Evolutionary conservation across 2,888 invertebrate genomes (phyloP), one percentile per base, ranked within the genome.

Genomic region (Resseliella maxima): DNA sequence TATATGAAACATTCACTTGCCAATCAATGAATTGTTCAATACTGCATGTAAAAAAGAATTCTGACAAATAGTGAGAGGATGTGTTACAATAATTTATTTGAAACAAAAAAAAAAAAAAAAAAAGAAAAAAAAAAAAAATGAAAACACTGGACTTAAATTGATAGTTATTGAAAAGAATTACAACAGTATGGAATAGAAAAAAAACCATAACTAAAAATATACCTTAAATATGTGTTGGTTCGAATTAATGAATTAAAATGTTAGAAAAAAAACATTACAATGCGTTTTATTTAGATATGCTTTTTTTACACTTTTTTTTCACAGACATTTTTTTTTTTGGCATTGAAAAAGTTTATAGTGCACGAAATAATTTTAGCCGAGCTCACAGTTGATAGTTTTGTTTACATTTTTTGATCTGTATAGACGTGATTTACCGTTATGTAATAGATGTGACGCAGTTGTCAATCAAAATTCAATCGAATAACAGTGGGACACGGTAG

Each of bases 201-300:
- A 88, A 87, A 88, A 83, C 83, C 83, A 83, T 83, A 88, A 88
- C 88, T 88, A 87, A 87, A 88, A 88, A 88, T 88, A 88, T 88
- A 89, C 88, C 88, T 88, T 88, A 88, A 85, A 87, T 89, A 89
- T 88, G 89, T 89, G 89, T 89, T 89, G 89, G 89, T 89, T 89
- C 89, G 89, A 89, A 88, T 88, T 88, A 88, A 88, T 88, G 88
- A 89, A 89, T 89, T 89, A 89, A 89, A 89, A 89, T 89, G 89
- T 89, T 89, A 89, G 89, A 88, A 89, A 88, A 88, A 88, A 50
- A 54, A 85, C 31, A 72, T 72, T 31, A 72, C 72, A 31, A 31
- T 72, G 72, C 31, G 27, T 72, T 72, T 72, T 15, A 72, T 50
- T 50, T 50, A 2, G 21, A 18, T 18, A n/a, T n/a, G n/a, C 21